Conservation (phyloP, 2,797 vertebrate species). For the Nothura maculosa region DNA sequence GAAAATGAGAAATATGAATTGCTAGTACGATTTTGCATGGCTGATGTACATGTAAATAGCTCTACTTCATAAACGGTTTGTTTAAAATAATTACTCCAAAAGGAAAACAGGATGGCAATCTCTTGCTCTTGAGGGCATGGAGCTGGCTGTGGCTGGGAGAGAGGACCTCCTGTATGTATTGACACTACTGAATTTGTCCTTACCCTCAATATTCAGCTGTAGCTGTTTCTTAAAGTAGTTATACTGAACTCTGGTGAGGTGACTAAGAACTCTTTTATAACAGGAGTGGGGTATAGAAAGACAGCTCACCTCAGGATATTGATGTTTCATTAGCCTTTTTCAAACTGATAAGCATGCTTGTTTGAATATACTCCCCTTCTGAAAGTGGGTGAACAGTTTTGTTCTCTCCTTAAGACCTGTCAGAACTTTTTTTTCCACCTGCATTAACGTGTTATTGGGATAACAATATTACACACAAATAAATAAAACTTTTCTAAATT, state of each 20-base stretch:
- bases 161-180: not conserved
- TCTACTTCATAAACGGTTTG: not conserved
- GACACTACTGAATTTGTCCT: not conserved
- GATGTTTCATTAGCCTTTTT: constrained; percentile 72
- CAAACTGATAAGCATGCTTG: constrained; percentile 35
- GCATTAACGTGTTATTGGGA: constrained; percentile 50
- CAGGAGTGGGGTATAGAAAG: constrained; percentile 40
- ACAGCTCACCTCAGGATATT: constrained; percentile 55
- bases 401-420: constrained; percentile 43
- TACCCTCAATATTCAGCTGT: not conserved
- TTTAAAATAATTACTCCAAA: not conserved
- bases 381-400: constrained; percentile 38
- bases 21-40: not conserved
- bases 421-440: constrained; percentile 31
- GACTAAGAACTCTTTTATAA: constrained; percentile 61
- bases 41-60: not conserved
- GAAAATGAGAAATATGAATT: not conserved
- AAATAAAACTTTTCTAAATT: not conserved
- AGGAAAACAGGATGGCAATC: not conserved
- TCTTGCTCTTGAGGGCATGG: not conserved
- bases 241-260: not conserved
- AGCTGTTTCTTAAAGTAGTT: constrained; percentile 35
- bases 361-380: constrained; percentile 10
- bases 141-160: not conserved
- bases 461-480: constrained; percentile 11